phyloP scores from a whole-genome alignment of 2,797 vertebrate species.

The Odontamblyopus rebecca region DNA sequence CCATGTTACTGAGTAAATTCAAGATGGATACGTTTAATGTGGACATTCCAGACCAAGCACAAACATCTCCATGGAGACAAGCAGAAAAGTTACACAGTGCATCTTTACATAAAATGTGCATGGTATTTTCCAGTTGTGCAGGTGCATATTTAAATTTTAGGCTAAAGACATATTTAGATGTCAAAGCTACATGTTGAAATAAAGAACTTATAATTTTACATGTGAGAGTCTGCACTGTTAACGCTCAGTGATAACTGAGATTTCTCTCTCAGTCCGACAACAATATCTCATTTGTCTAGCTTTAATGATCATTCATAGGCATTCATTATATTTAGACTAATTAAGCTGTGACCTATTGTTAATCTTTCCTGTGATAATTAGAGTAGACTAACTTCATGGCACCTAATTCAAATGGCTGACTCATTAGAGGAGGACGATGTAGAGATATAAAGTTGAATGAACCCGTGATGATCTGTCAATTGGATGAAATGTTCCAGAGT shows the following conservation, averaged over 20 bases:
- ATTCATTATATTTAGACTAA: not conserved
- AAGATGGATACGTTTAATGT: too few species aligned
- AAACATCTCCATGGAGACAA: too few species aligned
- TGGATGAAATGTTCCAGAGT: not conserved
- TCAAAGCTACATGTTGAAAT: too few species aligned
- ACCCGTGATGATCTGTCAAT: not conserved
- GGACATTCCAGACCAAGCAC: too few species aligned
- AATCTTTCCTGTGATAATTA: not conserved
- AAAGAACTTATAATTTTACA: not conserved
- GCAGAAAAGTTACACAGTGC: too few species aligned
- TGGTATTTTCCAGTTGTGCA: too few species aligned
- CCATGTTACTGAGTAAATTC: too few species aligned
- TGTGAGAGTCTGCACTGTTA: not conserved
- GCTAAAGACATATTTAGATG: too few species aligned
- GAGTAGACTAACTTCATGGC: not conserved
- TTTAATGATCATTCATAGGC: not conserved
- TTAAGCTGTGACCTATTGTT: not conserved
- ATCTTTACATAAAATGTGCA: too few species aligned
- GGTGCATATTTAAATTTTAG: too few species aligned
- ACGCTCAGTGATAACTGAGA: not conserved
- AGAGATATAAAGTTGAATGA: not conserved
- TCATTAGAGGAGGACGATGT: not conserved
- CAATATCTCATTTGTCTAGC: constrained; percentile 1
- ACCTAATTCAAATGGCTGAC: not conserved
- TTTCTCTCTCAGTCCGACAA: not conserved